A percentile compares a stretch with the other conserved stretches of the same genome.
phyloP scores from a whole-genome alignment of 2,888 invertebrate genomes.

The Ectemnius cavifrons region DNA sequence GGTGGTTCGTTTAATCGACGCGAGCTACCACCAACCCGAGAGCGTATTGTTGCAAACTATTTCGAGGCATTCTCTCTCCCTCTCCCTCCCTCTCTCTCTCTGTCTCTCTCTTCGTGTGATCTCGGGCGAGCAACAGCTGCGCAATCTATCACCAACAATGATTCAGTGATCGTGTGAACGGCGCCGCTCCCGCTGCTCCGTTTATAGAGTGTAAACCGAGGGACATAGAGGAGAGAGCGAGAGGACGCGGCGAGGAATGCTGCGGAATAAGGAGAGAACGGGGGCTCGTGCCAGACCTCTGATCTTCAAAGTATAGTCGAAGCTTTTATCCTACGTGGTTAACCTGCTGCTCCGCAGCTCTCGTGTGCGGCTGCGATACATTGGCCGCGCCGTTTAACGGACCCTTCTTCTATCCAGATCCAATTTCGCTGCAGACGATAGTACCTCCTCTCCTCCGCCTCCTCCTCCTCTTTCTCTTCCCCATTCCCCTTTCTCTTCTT shows the following conservation, averaged over 20 bases:
- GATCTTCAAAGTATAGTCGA: conserved; percentile 72
- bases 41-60: conserved; percentile 75
- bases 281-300: conserved; percentile 63
- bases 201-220: conserved; percentile 72
- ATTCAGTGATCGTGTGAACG: conserved; percentile 74
- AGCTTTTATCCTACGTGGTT: conserved; percentile 63
- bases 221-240: conserved; percentile 28
- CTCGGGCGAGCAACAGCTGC: conserved; percentile 73
- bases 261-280: conserved; percentile 37
- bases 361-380: conserved; percentile 38
- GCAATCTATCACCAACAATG: conserved; percentile 76
- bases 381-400: conserved; percentile 37
- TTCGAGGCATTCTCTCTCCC: conserved; percentile 60
- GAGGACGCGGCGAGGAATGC: conserved; percentile 26
- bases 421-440: conserved; percentile 46
- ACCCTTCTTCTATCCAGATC: conserved; percentile 44
- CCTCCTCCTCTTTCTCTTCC: background rate
- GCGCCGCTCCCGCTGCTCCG: conserved; percentile 64
- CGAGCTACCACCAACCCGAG: conserved; percentile 38
- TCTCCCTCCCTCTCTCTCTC: too few relatives aligned
- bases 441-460: conserved; percentile 1
- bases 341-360: conserved; percentile 55
- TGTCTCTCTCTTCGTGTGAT: conserved; percentile 59
- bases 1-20: conserved; percentile 63
- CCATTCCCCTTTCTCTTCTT: background rate